phyloP scores from a whole-genome alignment of 2,888 invertebrate species.

The Scaeva pyrastri region DNA sequence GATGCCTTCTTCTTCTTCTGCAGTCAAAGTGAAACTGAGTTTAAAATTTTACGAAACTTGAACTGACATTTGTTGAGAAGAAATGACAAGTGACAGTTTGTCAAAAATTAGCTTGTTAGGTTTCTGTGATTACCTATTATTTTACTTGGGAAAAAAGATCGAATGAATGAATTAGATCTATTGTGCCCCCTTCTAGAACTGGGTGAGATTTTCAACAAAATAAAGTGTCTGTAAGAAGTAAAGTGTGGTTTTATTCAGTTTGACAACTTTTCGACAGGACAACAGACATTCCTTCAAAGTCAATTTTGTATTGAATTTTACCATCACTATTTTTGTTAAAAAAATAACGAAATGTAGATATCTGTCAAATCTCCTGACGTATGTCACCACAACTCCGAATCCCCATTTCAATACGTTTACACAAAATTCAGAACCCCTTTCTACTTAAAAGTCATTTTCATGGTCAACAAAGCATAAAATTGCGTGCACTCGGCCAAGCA shows the following conservation, averaged over 20 bases:
- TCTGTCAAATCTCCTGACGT: background rate
- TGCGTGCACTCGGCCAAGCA: slow-evolving; percentile 22
- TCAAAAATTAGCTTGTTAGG: too few relatives aligned
- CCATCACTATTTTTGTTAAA: too few relatives aligned
- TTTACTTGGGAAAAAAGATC: slow-evolving; percentile 24
- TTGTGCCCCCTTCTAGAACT: too few relatives aligned
- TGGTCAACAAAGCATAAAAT: slow-evolving; percentile 69
- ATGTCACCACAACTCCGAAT: background rate
- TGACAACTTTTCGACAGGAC: too few relatives aligned
- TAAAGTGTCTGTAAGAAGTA: too few relatives aligned
- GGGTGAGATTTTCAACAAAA: too few relatives aligned
- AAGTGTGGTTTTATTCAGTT: too few relatives aligned
- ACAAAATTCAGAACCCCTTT: background rate
- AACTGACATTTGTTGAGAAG: background rate
- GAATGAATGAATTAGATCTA: too few relatives aligned
- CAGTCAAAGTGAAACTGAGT: background rate
- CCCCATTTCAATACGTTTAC: background rate
- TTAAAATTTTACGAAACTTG: background rate
- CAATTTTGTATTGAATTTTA: too few relatives aligned
- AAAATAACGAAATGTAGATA: too few relatives aligned
- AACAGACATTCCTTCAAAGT: too few relatives aligned
- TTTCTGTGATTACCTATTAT: too few relatives aligned
- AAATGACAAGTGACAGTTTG: background rate
- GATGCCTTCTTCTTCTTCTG: background rate
- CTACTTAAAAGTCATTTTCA: slow-evolving; percentile 34